A percentile compares a stretch with the other conserved stretches of the same genome.
Evolutionary conservation across 2,888 invertebrate species (phyloP).

Genomic region (Platycheirus rosarum): DNA sequence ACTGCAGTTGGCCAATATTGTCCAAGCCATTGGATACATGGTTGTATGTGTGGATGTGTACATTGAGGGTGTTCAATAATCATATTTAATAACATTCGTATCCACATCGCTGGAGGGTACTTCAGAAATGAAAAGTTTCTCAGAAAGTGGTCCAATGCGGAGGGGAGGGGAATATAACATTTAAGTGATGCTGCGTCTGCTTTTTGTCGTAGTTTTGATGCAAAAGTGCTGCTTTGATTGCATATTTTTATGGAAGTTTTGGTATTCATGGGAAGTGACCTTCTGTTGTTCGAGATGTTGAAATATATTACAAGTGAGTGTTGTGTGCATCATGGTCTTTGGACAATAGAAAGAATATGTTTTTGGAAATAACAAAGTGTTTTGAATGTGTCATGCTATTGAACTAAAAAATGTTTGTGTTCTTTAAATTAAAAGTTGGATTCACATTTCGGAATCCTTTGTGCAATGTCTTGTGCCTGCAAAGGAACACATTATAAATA

Average conservation of each 20-base stretch:
- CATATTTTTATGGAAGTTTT: conserved; percentile 20
- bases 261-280: conserved; percentile 59
- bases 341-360: background rate
- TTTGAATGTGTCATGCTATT: too few species aligned
- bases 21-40: conserved; percentile 37
- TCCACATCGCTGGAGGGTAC: conserved; percentile 56
- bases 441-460: too few species aligned
- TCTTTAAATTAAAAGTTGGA: too few species aligned
- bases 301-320: conserved; percentile 12
- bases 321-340: background rate
- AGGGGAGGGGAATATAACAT: conserved; percentile 48
- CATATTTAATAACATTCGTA: conserved; percentile 70
- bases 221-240: conserved; percentile 40
- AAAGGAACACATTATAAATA: too few species aligned
- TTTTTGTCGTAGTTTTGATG: conserved; percentile 25
- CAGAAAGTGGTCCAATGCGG: conserved; percentile 29
- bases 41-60: conserved; percentile 11
- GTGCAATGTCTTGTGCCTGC: too few species aligned
- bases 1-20: conserved; percentile 70
- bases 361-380: background rate
- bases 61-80: conserved; percentile 56
- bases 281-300: conserved; percentile 48
- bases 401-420: too few species aligned
- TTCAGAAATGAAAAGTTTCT: conserved; percentile 59
- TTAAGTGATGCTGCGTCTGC: conserved; percentile 60